Base-by-base conservation (phyloP, 2,113 vertebrate species). In the Pomatorhinus ruficollis region DNA sequence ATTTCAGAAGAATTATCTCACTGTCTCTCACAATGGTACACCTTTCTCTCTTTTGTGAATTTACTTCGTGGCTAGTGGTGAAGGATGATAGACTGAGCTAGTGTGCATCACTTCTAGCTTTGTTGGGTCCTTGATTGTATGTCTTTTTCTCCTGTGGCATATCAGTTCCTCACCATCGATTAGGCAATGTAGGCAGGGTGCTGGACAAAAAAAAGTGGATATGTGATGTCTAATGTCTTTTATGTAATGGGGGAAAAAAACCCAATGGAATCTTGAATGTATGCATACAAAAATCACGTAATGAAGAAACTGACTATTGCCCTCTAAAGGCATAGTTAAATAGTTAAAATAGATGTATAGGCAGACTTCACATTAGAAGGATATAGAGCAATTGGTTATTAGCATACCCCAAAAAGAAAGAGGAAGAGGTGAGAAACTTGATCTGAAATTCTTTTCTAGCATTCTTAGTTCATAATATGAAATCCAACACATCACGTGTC, bases 21-120 rank as follows among this genome's bases (percentile, higher is more conserved):
- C 37, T 75, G 7, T 40, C 4, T 77, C 10, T 92, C 25, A 21
- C 25, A 71, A 12, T 37, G 18, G 5, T 37, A 13, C 19, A 39
- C 16, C 14, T 54, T 52, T 78, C 14, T 52, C 11, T 59, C 49
- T 75, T 21, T 17, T 57, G 12, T 82, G 23, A 21, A 64, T 71
- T 83, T 79, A 28, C 35, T 70, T 68, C 52, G 31, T 16, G 65
- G 6, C 6, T 54, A 57, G 37, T 45, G 9, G 3, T 60, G 13
- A 66, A 66, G 23, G 20, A 42, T 28, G 40, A 74, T 9, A 12
- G 8, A 47, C 22, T 50, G 25, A 50, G 16, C 16, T 53, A 64
- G 14, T 0, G 0, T 6, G 9, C 10, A 45, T n/a, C 16, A 25
- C 23, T 80, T 70, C 37, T 24, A 49, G 31, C 5, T 61, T 54